Evolutionary conservation across 2,888 invertebrate genomes (phyloP).

Genomic region (Hirtodrosophila alboralis): DNA sequence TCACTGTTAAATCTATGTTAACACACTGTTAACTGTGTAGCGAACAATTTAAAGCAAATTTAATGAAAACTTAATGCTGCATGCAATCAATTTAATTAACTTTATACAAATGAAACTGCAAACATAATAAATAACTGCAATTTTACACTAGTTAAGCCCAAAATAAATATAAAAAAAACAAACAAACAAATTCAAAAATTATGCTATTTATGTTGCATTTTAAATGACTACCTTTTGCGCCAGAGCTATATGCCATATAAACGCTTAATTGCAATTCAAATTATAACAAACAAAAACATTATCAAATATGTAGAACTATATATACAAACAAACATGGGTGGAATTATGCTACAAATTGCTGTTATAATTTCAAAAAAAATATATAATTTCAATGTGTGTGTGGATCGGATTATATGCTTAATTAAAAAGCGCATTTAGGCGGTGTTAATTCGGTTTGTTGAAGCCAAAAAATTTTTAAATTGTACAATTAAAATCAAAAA

Average conservation of each 20-base stretch:
- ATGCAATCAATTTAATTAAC: conserved; percentile 69
- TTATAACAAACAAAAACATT: conserved; percentile 29
- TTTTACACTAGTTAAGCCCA: conserved; percentile 14
- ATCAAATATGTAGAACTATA: conserved; percentile 11
- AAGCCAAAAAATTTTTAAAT: conserved; percentile 16
- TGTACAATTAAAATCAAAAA: too few species aligned
- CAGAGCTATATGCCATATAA: conserved; percentile 16
- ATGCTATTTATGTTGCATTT: conserved; percentile 43
- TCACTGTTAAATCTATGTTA: too few species aligned
- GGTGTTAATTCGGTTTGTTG: conserved; percentile 45
- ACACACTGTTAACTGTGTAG: not conserved
- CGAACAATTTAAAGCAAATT: conserved; percentile 57
- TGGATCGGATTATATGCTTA: conserved; percentile 55
- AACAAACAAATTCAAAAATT: conserved; percentile 39
- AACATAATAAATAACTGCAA: conserved; percentile 41
- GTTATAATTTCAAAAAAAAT: conserved; percentile 32
- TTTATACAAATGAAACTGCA: conserved; percentile 45
- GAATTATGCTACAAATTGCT: conserved; percentile 11
- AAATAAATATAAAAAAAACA: conserved; percentile 14
- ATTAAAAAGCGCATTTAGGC: conserved; percentile 57
- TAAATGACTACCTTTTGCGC: conserved; percentile 16
- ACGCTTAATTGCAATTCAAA: conserved; percentile 37
- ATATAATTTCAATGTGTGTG: conserved; percentile 1
- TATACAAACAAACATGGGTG: not conserved
- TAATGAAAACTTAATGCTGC: conserved; percentile 61